Conservation (phyloP, 2,888 invertebrate genomes). For the Phorcus lineatus region DNA sequence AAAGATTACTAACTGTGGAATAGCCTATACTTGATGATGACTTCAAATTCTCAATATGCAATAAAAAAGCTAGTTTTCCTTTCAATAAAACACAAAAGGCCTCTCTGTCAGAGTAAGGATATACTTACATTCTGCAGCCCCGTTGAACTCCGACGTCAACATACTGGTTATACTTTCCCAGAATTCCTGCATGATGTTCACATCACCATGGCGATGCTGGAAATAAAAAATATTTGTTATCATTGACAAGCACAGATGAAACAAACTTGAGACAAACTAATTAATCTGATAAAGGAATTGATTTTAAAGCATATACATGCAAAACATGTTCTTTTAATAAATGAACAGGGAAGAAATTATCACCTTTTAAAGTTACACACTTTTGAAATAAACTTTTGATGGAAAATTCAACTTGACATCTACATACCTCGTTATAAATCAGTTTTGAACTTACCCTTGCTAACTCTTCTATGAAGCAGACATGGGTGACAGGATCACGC, state of each 20-base stretch:
- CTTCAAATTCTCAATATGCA: no score
- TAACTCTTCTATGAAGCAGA: slow-evolving; percentile 78
- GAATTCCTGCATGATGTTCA: slow-evolving; percentile 75
- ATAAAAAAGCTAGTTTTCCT: no score
- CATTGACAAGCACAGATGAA: background rate
- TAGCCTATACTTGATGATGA: no score
- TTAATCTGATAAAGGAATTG: no score
- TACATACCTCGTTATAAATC: background rate
- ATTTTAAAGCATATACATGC: background rate
- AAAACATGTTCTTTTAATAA: no score
- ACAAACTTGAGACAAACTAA: background rate
- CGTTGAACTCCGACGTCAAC: slow-evolving; percentile 76
- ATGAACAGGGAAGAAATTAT: no score
- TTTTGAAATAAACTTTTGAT: no score
- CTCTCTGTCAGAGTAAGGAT: background rate
- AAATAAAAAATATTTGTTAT: slow-evolving; percentile 6
- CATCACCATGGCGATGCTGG: slow-evolving; percentile 62
- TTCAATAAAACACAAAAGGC: background rate
- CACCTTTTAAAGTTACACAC: no score
- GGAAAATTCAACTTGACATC: no score
- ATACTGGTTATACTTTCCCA: slow-evolving; percentile 80
- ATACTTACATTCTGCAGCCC: slow-evolving; percentile 76
- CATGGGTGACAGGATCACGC: slow-evolving; percentile 78
- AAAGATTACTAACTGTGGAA: no score
- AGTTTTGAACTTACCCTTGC: slow-evolving; percentile 64